Conservation (phyloP, 2,797 vertebrate species). For the Leptoclinus maculatus region DNA sequence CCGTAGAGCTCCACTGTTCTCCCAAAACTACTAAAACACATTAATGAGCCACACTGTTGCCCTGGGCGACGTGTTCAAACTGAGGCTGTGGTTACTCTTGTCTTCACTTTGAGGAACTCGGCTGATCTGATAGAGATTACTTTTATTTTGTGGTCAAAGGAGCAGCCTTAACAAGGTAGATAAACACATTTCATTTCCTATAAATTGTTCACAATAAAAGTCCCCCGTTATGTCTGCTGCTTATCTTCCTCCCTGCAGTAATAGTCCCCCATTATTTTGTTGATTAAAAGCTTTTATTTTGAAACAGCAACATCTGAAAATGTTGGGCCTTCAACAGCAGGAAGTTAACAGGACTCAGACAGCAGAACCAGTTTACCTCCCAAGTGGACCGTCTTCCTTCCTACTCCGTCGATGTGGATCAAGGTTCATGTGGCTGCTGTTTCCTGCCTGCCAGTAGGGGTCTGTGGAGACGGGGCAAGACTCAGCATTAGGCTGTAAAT, state of each 20-base stretch:
- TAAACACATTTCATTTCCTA: no score
- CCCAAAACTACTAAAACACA: neutral
- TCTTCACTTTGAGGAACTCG: no score
- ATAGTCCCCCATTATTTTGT: neutral
- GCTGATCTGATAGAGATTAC: no score
- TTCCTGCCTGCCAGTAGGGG: constrained; percentile 39
- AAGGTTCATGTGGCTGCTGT: constrained; percentile 5
- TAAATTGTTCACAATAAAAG: no score
- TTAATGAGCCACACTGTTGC: neutral
- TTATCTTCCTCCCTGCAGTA: neutral
- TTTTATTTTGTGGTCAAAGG: neutral
- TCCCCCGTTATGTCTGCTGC: no score
- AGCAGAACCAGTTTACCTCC: no score
- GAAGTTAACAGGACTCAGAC: no score
- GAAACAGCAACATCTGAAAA: neutral
- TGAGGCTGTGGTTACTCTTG: no score
- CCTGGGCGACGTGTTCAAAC: no score
- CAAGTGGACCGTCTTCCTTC: neutral
- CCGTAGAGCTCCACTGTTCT: neutral
- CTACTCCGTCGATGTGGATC: neutral
- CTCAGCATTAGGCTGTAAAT: constrained; percentile 50
- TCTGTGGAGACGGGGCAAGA: constrained; percentile 23
- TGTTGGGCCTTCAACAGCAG: no score
- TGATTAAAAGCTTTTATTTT: neutral
- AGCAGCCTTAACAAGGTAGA: no score